A percentile compares a stretch with the other conserved stretches of the same genome.
Conservation (phyloP, 2,888 invertebrate species). For the Silvanus unidentatus region DNA sequence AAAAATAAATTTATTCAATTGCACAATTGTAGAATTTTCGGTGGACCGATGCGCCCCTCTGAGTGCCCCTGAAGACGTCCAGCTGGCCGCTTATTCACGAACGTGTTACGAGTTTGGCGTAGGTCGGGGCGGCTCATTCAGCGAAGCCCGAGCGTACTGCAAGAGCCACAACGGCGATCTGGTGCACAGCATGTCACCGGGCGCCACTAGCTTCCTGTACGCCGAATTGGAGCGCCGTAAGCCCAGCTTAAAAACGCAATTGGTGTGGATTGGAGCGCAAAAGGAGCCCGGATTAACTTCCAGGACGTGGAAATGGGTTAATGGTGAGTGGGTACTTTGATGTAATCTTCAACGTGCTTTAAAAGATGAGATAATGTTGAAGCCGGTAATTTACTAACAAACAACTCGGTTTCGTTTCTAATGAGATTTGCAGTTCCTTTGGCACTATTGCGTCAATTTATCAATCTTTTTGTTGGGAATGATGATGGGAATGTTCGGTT, state of each 20-base stretch:
- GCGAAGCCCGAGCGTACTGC: conserved; percentile 73
- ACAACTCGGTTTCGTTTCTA: no score
- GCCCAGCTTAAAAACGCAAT: conserved; percentile 71
- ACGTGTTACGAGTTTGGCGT: conserved; percentile 87
- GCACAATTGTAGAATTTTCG: conserved; percentile 63
- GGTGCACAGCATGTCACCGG: conserved; percentile 56
- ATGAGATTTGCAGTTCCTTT: no score
- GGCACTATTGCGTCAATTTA: no score
- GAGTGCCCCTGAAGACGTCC: conserved; percentile 70
- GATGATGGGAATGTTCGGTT: no score
- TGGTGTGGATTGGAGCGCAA: conserved; percentile 88
- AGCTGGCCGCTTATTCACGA: conserved; percentile 75
- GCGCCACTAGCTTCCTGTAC: conserved; percentile 60
- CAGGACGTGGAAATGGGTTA: conserved; percentile 85
- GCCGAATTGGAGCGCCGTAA: conserved; percentile 78
- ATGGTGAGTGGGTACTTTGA: conserved; percentile 55
- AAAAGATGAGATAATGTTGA: no score
- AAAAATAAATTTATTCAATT: no score
- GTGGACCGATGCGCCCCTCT: conserved; percentile 74
- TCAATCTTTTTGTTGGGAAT: no score
- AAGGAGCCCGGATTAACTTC: conserved; percentile 79
- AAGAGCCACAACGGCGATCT: conserved; percentile 61
- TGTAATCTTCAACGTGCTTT: neutral
- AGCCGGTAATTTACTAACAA: no score
- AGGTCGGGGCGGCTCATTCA: conserved; percentile 75